Evolutionary conservation across 2,797 vertebrate species (phyloP), one percentile per base, ranked within the genome.

Genomic region (Ctenosaura bakeri): DNA sequence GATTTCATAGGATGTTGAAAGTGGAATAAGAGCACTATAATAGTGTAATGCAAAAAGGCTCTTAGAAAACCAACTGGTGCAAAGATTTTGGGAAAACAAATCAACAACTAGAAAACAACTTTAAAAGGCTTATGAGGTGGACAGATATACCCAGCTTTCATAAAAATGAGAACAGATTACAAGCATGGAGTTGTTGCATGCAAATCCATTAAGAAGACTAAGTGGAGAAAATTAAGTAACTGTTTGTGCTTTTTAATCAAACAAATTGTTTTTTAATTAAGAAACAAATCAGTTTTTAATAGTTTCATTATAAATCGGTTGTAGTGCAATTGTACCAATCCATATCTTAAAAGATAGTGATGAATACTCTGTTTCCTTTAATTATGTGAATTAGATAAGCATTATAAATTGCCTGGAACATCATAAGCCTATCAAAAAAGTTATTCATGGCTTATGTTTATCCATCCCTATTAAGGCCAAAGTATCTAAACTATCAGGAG

Each of bases 291-390:
- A 20, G 12, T 83, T 83, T 74, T 83, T 83, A 83, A 74, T 74
- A 59, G 81, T 76, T 89, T 83, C n/a, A 1, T 66, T 92, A 76
- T 42, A 56, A 52, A 90, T 88, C 12, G 85, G 46, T 59, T 79
- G 91, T 35, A 90, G 77, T 54, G 18, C 46, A 29, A 38, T 89
- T 62, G 2, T 87, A 89, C 91, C 91, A 52, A 85, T 92, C 54
- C 16, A 3, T 85, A 66, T 71, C 73, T 94, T 87, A 89, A 92
- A 85, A 38, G 59, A 52, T 76, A 46, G 54, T 78, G 89, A 86
- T 79, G 46, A 62, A 89, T 22, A 10, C 81, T 42, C 90, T 91
- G 42, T 50, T 92, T 20, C 6, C 16, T 77, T 90, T 83, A 1
- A 0, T 26, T 92, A 62, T 20, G 24, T 12, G 3, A 35, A 26